Percentiles rank a stretch among this genome's conserved stretches.
phyloP scores from a whole-genome alignment of 2,113 vertebrate species.

The Spilogale gracilis region DNA sequence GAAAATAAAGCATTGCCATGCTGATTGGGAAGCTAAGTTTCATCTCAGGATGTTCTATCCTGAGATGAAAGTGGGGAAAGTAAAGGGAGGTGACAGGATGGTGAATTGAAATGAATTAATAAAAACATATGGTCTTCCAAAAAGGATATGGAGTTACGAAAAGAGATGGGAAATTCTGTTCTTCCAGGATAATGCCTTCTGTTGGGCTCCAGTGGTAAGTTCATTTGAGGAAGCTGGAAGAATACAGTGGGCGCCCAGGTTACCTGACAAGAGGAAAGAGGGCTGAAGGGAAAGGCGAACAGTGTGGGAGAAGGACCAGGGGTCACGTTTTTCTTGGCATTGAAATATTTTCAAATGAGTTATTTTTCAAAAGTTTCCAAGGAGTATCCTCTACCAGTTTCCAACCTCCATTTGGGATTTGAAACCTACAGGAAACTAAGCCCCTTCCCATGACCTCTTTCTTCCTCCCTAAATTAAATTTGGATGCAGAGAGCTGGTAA shows the following conservation, averaged over 20 bases:
- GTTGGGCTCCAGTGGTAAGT: slow-evolving; percentile 61
- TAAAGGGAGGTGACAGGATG: slow-evolving; percentile 45
- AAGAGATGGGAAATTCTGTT: slow-evolving; percentile 73
- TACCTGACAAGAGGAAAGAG: slow-evolving; percentile 78
- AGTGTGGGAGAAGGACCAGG: slow-evolving; percentile 42
- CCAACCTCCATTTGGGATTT: slow-evolving; percentile 82
- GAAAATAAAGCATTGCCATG: neutral
- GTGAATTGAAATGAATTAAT: slow-evolving; percentile 52
- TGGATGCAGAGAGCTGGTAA: slow-evolving; percentile 57
- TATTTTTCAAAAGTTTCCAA: slow-evolving; percentile 83
- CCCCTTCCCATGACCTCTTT: slow-evolving; percentile 84
- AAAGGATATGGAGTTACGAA: slow-evolving; percentile 73
- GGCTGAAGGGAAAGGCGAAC: slow-evolving; percentile 14
- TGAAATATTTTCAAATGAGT: slow-evolving; percentile 73
- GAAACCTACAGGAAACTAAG: slow-evolving; percentile 80
- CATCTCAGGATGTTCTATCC: neutral
- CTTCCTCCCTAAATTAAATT: slow-evolving; percentile 80
- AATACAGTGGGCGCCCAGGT: slow-evolving; percentile 63
- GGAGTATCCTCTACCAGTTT: slow-evolving; percentile 79
- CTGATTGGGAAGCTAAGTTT: neutral
- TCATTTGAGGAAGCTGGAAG: slow-evolving; percentile 74
- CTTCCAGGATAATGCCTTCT: slow-evolving; percentile 69
- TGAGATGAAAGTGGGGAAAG: neutral
- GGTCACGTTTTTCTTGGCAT: slow-evolving; percentile 83
- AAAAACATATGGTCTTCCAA: slow-evolving; percentile 75